Conservation (phyloP, 2,113 vertebrate species). For the Xyrauchen texanus region DNA sequence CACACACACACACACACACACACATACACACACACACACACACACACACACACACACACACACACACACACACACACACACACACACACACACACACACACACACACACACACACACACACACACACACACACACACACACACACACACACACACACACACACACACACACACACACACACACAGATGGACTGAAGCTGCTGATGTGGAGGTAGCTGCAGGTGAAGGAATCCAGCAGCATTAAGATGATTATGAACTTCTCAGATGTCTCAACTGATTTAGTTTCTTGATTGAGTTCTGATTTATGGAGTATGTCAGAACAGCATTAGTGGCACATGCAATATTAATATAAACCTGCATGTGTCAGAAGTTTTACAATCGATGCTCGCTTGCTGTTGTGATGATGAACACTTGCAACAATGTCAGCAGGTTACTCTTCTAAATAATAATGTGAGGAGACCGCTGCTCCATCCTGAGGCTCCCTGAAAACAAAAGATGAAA, state of each 20-base stretch:
- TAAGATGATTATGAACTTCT: constrained; percentile 25
- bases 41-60: no score
- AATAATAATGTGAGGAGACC: not conserved
- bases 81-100: no score
- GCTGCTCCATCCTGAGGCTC: constrained; percentile 24
- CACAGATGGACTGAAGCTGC: not conserved
- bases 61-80: no score
- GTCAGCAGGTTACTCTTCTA: not conserved
- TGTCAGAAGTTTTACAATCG: constrained; percentile 66
- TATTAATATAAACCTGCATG: constrained; percentile 71
- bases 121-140: no score
- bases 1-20: no score
- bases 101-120: no score
- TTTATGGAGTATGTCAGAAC: constrained; percentile 40
- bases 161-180: no score
- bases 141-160: no score
- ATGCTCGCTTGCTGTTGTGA: not conserved
- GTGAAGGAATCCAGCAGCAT: no score
- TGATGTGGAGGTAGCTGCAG: constrained; percentile 59
- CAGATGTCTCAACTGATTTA: constrained; percentile 23
- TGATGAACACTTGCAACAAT: constrained; percentile 12
- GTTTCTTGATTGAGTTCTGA: constrained; percentile 24
- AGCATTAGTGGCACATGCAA: constrained; percentile 63
- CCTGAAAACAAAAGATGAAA: constrained; percentile 33
- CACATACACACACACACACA: no score